Base-by-base conservation (phyloP, 2,888 invertebrate genomes). In the Luperina testacea region DNA sequence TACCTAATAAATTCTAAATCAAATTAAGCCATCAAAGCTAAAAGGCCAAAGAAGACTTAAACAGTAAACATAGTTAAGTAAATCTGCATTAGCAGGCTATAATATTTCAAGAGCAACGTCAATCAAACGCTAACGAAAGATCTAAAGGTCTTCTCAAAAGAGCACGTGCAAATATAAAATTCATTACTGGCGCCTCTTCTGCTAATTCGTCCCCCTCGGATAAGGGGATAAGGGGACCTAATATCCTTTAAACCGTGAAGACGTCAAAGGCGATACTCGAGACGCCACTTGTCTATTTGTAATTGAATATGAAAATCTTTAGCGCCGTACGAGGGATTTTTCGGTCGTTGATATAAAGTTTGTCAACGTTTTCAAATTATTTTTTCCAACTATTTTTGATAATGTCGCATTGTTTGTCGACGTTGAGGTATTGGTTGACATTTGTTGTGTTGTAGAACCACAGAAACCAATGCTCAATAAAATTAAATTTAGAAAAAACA, bases 301-400 rank as follows among this genome's bases (percentile, higher is more conserved):
- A 96, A 96, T 96, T 96, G 96, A 96, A 96, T 96, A 96, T 96
- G 95, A 96, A 96, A 96, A 96, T 95, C 95, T 96, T 95, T 95
- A 90, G 90, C 92, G 91, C 91, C 91, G 91, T 92, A 90, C 91
- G 91, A 91, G 93, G 91, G 90, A 80, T 91, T 77, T 81, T 90
- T 90, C 90, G 79, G 88, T 84, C 88, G 77, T 81, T 72, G 82
- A 86, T 87, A 61, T 90, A 91, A 77, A 88, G 75, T 71, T 72
- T 59, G 17, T 45, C 38, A 57, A 68, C 8, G n/a, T 42, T 53
- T 64, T 27, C 24, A 4, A 8, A 38, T 48, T 32, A 17, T 8
- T 15, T 24, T 38, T 32, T 17, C 27, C 15, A 9, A 11, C 0
- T 4, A n/a, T 5, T 63, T 48, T 48, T 74, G n/a, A n/a, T 32